These are phyloP conservation scores for Amphiprion clarkii DNA, from an alignment of 2,797 vertebrate genomes.

Conservation along the genomic window DNA sequence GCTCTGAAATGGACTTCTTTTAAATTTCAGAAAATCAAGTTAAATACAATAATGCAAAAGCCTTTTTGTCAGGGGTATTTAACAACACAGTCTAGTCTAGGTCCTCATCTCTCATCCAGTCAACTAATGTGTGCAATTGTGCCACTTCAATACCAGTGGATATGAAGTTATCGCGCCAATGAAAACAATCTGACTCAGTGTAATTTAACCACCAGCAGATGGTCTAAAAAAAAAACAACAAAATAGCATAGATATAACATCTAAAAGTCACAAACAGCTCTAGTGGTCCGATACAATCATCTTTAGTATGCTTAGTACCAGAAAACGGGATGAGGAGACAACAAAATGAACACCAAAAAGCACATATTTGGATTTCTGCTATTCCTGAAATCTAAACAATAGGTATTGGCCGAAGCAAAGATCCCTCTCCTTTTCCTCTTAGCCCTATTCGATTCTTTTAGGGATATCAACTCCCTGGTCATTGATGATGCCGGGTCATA, in stretches of 20 bases:
- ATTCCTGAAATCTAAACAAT: slow-evolving; percentile 83
- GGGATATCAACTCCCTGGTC: slow-evolving; percentile 53
- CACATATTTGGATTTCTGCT: slow-evolving; percentile 84
- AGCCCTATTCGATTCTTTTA: slow-evolving; percentile 66
- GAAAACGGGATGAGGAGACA: slow-evolving; percentile 76
- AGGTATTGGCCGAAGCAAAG: slow-evolving; percentile 77
- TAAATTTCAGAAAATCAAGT: slow-evolving; percentile 40
- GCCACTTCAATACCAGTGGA: slow-evolving; percentile 76
- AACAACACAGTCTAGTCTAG: slow-evolving; percentile 67
- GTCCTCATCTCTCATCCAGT: slow-evolving; percentile 80
- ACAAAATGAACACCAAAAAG: slow-evolving; percentile 72
- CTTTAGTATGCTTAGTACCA: slow-evolving; percentile 83
- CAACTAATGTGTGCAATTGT: slow-evolving; percentile 81
- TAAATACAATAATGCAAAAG: slow-evolving; percentile 34
- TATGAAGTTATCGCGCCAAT: slow-evolving; percentile 76
- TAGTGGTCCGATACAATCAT: slow-evolving; percentile 85
- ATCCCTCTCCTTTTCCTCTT: slow-evolving; percentile 68
- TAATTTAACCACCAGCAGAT: slow-evolving; percentile 73
- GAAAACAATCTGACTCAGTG: slow-evolving; percentile 78
- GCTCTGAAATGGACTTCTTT: slow-evolving; percentile 58
- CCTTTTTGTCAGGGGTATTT: slow-evolving; percentile 45
- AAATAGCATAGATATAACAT: slow-evolving; percentile 79
- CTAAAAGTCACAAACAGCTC: slow-evolving; percentile 83
- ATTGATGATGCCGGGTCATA: slow-evolving; percentile 43
- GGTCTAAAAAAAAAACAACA: slow-evolving; percentile 51